A percentile compares a stretch with the other conserved stretches of the same genome.
Conservation (phyloP, 2,113 vertebrate genomes). For the Oncorhynchus keta region DNA sequence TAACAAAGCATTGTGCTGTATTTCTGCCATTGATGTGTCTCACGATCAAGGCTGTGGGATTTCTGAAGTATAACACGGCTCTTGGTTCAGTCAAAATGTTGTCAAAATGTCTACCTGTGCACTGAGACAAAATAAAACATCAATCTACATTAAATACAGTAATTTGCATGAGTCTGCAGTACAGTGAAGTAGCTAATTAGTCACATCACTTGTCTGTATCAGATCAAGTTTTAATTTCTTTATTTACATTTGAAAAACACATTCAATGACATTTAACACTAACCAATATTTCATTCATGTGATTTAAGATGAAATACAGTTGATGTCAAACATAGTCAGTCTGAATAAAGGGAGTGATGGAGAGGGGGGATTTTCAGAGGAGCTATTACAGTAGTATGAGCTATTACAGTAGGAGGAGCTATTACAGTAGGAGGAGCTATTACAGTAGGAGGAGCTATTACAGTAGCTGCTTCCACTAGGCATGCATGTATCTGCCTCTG, state of each 20-base stretch:
- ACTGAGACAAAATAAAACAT: background rate
- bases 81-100: background rate
- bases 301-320: background rate
- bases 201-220: background rate
- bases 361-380: background rate
- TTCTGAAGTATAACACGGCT: background rate
- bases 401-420: constrained; percentile 11
- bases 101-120: background rate
- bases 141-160: too few relatives aligned
- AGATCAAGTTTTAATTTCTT: background rate
- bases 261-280: background rate
- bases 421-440: too few relatives aligned
- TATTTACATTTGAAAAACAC: background rate
- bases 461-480: constrained; percentile 11
- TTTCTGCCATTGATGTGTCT: too few relatives aligned
- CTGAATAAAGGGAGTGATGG: background rate
- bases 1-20: too few relatives aligned
- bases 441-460: constrained; percentile 12
- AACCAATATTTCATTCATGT: background rate
- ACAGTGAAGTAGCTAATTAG: too few relatives aligned
- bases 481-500: background rate
- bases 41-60: too few relatives aligned
- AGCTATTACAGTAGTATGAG: constrained; percentile 1
- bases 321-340: constrained; percentile 1
- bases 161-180: too few relatives aligned